phyloP scores from a whole-genome alignment of 2,888 invertebrate genomes.

The Tetanocera ferruginea region DNA sequence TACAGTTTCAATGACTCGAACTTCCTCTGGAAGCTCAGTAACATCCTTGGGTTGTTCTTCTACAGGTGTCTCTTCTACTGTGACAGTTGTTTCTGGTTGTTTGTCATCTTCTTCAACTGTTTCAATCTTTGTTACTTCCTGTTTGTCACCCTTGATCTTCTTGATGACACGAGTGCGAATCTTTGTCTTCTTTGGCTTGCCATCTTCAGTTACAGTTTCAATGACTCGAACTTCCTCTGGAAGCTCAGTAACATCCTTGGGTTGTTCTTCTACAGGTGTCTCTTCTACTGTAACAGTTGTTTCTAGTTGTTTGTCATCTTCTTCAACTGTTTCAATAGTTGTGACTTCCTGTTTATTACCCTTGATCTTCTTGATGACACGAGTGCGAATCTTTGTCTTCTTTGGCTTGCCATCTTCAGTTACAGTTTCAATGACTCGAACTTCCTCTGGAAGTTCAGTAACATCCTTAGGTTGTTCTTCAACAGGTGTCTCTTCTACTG shows the following conservation, averaged over 20 bases:
- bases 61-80: conserved; percentile 42
- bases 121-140: conserved; percentile 44
- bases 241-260: conserved; percentile 35
- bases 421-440: conserved; percentile 39
- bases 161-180: conserved; percentile 44
- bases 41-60: conserved; percentile 34
- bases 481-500: conserved; percentile 39
- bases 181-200: conserved; percentile 41
- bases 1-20: conserved; percentile 38
- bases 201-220: conserved; percentile 43
- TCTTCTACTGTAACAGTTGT: conserved; percentile 44
- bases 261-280: conserved; percentile 36
- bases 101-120: conserved; percentile 44
- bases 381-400: conserved; percentile 42
- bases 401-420: conserved; percentile 41
- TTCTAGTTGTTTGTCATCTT: conserved; percentile 45
- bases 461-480: conserved; percentile 35
- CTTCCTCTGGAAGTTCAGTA: conserved; percentile 40
- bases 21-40: conserved; percentile 42
- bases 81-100: conserved; percentile 42
- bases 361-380: conserved; percentile 43
- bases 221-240: conserved; percentile 43
- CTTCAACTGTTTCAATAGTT: conserved; percentile 43
- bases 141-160: conserved; percentile 39
- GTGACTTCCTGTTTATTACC: conserved; percentile 45